A percentile compares a stretch with the other conserved stretches of the same genome.
phyloP scores from a whole-genome alignment of 2,113 vertebrate genomes.

The Peromyscus maniculatus region DNA sequence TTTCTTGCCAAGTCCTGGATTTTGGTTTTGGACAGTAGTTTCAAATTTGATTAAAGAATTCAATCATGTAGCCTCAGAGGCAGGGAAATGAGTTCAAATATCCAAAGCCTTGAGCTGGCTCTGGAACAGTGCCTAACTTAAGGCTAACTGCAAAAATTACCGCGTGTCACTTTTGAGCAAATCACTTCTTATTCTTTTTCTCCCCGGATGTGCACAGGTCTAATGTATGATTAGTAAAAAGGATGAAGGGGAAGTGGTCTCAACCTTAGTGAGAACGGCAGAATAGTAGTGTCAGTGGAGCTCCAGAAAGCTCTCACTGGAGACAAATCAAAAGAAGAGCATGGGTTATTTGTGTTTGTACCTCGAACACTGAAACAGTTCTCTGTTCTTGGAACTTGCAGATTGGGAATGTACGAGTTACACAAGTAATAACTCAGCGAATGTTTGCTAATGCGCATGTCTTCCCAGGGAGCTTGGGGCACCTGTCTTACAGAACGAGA shows the following conservation, averaged over 20 bases:
- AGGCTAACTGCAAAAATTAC: not conserved
- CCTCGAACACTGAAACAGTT: not conserved
- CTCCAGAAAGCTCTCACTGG: not conserved
- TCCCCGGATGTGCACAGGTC: not conserved
- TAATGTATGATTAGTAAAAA: not conserved
- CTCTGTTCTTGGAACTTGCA: not conserved
- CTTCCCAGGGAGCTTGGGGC: not conserved
- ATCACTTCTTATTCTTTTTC: not conserved
- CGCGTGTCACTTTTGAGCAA: not conserved
- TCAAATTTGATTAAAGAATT: not conserved
- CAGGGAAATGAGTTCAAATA: not conserved
- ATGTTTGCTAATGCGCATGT: not conserved
- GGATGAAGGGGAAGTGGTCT: not conserved
- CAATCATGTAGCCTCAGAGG: not conserved
- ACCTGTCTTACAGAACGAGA: not conserved
- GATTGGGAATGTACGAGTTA: not conserved
- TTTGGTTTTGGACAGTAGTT: not conserved
- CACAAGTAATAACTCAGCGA: not conserved
- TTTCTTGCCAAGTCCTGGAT: not conserved
- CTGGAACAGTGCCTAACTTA: not conserved
- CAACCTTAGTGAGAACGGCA: not conserved
- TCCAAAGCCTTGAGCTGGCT: not conserved
- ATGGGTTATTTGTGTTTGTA: not conserved
- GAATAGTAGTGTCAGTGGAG: not conserved
- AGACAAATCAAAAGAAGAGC: not conserved